Conservation (phyloP, 2,797 vertebrate species). For the Notamacropus eugenii region DNA sequence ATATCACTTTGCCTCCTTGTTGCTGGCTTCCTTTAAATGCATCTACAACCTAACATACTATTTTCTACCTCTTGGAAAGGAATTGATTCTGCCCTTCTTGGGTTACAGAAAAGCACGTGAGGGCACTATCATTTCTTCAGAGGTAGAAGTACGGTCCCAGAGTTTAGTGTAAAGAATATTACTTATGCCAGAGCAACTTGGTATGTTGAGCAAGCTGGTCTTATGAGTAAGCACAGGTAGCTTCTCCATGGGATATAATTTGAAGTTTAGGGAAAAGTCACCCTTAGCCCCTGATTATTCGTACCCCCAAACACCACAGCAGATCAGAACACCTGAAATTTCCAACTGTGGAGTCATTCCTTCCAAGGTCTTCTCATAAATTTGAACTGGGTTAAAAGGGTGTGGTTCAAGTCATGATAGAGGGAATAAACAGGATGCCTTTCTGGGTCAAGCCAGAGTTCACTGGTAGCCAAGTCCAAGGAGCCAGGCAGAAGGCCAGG, state of each 20-base stretch:
- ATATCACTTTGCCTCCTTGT: background rate
- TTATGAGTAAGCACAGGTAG: background rate
- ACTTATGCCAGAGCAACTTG: background rate
- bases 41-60: background rate
- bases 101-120: background rate
- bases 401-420: background rate
- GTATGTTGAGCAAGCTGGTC: background rate
- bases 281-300: background rate
- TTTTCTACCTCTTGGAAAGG: background rate
- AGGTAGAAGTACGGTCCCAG: background rate
- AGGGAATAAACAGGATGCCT: constrained; percentile 1
- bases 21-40: background rate
- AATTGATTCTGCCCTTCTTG: background rate
- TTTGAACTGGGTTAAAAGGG: background rate
- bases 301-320: background rate
- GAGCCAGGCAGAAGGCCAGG: background rate
- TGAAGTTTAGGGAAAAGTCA: background rate
- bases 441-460: constrained; percentile 5
- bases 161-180: background rate
- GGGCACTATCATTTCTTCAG: background rate
- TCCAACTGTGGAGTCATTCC: background rate
- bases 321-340: background rate
- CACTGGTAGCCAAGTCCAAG: background rate
- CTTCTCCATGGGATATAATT: background rate
- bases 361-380: background rate